Percentiles rank a stretch among this genome's conserved stretches.
Evolutionary conservation across 2,888 invertebrate genomes (phyloP).

Genomic region (Lampropteryx suffumata): DNA sequence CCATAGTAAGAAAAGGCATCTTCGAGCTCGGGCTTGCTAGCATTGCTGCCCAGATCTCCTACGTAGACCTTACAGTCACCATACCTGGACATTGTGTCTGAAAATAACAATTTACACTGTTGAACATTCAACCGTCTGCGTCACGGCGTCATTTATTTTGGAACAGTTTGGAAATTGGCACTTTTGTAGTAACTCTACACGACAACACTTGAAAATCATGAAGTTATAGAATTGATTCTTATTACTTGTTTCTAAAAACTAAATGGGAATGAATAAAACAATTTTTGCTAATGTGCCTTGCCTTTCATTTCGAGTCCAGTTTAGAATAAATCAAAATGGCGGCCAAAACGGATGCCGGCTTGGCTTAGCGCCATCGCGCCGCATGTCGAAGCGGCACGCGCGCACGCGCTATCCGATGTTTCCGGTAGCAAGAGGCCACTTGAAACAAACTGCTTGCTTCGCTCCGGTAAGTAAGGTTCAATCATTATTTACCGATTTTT

Average conservation of each 20-base stretch:
- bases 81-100: slow-evolving; percentile 87
- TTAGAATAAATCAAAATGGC: slow-evolving; percentile 17
- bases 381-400: neutral
- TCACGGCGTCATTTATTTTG: slow-evolving; percentile 14
- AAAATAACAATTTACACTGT: slow-evolving; percentile 20
- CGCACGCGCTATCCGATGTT: slow-evolving; percentile 5
- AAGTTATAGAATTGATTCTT: neutral
- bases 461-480: neutral
- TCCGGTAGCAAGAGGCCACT: slow-evolving; percentile 1
- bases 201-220: neutral
- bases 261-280: neutral
- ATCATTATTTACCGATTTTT: neutral
- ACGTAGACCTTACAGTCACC: slow-evolving; percentile 98
- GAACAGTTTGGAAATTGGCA: neutral
- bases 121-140: slow-evolving; percentile 13
- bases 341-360: neutral
- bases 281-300: slow-evolving; percentile 13
- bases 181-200: neutral
- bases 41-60: slow-evolving; percentile 95
- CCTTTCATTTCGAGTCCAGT: slow-evolving; percentile 24
- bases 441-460: neutral
- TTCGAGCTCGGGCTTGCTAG: slow-evolving; percentile 96
- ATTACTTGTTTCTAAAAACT: neutral
- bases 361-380: too few relatives aligned
- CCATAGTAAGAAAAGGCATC: slow-evolving; percentile 97